Conservation (phyloP, 2,113 vertebrate genomes). For the Xiphophorus couchianus region DNA sequence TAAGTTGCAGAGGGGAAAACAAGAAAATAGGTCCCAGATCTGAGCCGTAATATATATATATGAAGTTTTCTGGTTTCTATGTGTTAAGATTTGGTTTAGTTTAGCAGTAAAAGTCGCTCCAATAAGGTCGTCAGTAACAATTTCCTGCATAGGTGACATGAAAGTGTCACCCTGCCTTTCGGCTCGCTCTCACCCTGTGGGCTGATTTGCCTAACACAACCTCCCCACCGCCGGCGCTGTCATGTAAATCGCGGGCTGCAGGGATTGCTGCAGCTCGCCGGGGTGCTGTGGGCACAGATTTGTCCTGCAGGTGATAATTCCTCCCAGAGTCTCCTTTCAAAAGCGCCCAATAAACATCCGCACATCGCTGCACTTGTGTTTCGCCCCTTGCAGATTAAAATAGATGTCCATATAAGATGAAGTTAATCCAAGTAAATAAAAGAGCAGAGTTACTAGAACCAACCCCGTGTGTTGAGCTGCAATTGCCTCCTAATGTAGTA, state of each 20-base stretch:
- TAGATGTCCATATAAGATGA: neutral
- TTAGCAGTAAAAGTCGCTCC: neutral
- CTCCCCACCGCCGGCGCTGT: conserved; percentile 67
- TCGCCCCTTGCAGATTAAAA: too few relatives aligned
- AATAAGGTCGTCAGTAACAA: conserved; percentile 39
- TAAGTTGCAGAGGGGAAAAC: neutral
- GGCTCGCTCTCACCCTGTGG: conserved; percentile 37
- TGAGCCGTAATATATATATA: neutral
- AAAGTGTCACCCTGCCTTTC: conserved; percentile 56
- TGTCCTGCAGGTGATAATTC: conserved; percentile 78
- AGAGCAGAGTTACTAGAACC: too few relatives aligned
- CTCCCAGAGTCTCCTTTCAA: conserved; percentile 68
- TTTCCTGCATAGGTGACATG: conserved; percentile 53
- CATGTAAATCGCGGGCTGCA: conserved; percentile 64
- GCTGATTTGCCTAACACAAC: conserved; percentile 57
- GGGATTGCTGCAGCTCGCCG: conserved; percentile 63
- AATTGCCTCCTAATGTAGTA: neutral
- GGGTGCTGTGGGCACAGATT: conserved; percentile 64
- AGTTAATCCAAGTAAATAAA: neutral
- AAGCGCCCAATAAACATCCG: conserved; percentile 78
- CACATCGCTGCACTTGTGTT: conserved; percentile 28
- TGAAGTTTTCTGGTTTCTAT: neutral
- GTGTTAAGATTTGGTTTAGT: neutral
- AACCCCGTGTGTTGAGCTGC: too few relatives aligned
- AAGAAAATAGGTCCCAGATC: neutral